Evolutionary conservation across 2,888 invertebrate genomes (phyloP).

Genomic region (Apamea crenata): DNA sequence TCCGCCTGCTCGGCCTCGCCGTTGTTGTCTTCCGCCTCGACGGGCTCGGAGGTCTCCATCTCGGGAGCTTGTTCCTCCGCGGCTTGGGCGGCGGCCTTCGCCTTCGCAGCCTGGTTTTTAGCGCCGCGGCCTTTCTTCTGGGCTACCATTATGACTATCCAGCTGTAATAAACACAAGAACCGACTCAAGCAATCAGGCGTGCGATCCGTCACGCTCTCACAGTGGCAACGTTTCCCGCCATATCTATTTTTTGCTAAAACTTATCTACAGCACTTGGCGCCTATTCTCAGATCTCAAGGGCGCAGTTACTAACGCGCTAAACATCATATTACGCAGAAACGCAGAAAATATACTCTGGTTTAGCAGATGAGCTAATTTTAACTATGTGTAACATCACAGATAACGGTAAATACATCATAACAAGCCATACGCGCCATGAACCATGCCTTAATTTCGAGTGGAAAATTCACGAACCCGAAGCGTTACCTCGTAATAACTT

Average conservation of each 20-base stretch:
- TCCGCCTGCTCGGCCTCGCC: constrained; percentile 81
- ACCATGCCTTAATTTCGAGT: constrained; percentile 82
- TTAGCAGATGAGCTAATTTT: constrained; percentile 64
- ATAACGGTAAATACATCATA: constrained; percentile 80
- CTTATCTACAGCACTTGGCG: constrained; percentile 78
- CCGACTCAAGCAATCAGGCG: constrained; percentile 61
- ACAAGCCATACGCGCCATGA: constrained; percentile 82
- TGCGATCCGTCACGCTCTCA: constrained; percentile 66
- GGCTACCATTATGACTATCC: constrained; percentile 83
- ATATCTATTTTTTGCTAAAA: constrained; percentile 74
- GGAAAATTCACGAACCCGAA: constrained; percentile 83
- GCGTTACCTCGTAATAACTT: constrained; percentile 66
- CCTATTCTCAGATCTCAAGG: constrained; percentile 83
- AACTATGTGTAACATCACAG: constrained; percentile 62
- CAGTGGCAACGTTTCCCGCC: constrained; percentile 79
- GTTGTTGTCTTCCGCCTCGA: constrained; percentile 81
- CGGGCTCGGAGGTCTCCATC: constrained; percentile 74
- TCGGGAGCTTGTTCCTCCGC: constrained; percentile 77
- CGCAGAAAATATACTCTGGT: constrained; percentile 56
- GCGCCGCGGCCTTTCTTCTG: constrained; percentile 88
- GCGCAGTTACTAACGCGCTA: constrained; percentile 77
- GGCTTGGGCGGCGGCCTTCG: constrained; percentile 78
- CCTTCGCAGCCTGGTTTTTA: constrained; percentile 82
- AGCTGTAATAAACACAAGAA: constrained; percentile 70
- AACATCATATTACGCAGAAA: constrained; percentile 70